Evolutionary conservation across 2,113 vertebrate species (phyloP).

Genomic region (Vimba vimba): DNA sequence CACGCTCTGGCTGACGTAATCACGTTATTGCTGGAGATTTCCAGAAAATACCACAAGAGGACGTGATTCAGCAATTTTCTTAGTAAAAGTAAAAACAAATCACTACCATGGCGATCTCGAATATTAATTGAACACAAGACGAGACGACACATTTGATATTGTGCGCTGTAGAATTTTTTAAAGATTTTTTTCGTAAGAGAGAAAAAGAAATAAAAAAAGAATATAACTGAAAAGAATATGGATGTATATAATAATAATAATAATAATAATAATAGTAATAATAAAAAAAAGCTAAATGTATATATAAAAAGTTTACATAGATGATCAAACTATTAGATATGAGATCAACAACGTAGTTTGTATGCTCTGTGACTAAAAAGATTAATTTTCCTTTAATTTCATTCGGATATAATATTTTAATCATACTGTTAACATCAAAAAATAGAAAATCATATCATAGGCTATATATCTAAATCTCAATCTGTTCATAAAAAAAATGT

Average conservation of each 20-base stretch:
- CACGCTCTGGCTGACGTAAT: conserved; percentile 22
- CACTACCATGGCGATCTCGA: too few species aligned
- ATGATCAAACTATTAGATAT: neutral
- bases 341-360: too few species aligned
- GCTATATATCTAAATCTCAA: neutral
- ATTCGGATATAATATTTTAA: neutral
- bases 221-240: neutral
- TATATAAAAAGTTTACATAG: neutral
- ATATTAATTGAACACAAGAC: neutral
- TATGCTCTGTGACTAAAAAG: neutral
- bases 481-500: neutral
- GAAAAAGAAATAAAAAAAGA: neutral
- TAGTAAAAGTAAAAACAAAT: neutral
- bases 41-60: conserved; percentile 49
- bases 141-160: neutral
- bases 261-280: too few species aligned
- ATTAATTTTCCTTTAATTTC: neutral
- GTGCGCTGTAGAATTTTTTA: neutral
- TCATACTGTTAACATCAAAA: neutral
- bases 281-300: too few species aligned
- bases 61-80: conserved; percentile 42
- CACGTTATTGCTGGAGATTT: conserved; percentile 47
- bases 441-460: neutral
- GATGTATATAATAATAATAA: too few species aligned
- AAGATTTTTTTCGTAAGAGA: neutral